Evolutionary conservation across 2,113 vertebrate species (phyloP), one percentile per base, ranked within the genome.

Genomic region (Lota lota): DNA sequence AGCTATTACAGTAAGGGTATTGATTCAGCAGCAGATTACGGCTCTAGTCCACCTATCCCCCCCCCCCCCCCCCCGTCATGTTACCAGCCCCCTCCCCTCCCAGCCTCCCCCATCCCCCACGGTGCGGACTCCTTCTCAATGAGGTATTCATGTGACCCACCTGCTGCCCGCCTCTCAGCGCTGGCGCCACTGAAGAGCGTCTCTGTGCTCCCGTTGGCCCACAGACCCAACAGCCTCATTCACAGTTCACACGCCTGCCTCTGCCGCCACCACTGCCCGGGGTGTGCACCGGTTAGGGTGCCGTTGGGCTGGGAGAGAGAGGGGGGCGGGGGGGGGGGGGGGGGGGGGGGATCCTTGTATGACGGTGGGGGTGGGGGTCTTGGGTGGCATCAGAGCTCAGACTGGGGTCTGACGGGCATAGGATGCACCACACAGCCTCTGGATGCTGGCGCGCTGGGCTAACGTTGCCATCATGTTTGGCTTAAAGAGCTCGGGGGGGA

Each of bases 401-500:
- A 71, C 74, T 36, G 77, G 72, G 71, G 73, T 78, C 80, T 68
- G 77, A 74, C 61, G 57, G 76, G 61, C 72, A 69, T 71, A 83
- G 79, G 84, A 82, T 80, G 85, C 80, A 72, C 67, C 70, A 75
- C 76, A 79, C 76, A 79, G 83, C 80, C 83, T 79, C 86, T 90
- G 85, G 76, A 92, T 89, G 89, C 84, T 86, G 78, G 74, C 81
- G 70, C 81, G 79, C 72, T 79, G 89, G 78, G 82, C 85, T 78
- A 87, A 89, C 85, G 77, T 87, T 51, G 88, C 90, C 90, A 91
- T 84, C 83, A 93, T 93, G 91, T 90, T 92, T 88, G 90, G 90
- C 89, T 85, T 88, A 74, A 87, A 82, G 82, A 87, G 82, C 81
- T 90, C 89, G 76, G 86, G 82, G 70, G 89, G 90, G 74, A 90